Percentiles rank a stretch among this genome's conserved stretches.
Conservation (phyloP, 2,113 vertebrate species). For the Zingel zingel region DNA sequence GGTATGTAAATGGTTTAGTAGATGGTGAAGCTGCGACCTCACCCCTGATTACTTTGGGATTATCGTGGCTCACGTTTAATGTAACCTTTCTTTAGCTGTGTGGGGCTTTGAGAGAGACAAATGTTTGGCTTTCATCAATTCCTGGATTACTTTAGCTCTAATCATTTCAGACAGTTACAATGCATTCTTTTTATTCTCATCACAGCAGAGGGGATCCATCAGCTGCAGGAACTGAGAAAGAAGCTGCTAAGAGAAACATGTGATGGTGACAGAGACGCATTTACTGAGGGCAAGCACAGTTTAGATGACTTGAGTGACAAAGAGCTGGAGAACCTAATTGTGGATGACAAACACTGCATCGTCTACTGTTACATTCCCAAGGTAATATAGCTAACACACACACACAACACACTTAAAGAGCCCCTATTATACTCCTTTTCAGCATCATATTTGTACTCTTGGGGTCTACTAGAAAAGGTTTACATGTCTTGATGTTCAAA, state of each 20-base stretch:
- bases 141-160: background rate
- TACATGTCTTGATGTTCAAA: too few relatives aligned
- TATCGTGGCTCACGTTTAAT: background rate
- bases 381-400: constrained; percentile 19
- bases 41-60: constrained; percentile 18
- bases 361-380: constrained; percentile 67
- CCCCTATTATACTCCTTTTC: too few relatives aligned
- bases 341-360: constrained; percentile 44
- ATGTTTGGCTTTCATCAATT: background rate
- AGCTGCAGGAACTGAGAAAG: constrained; percentile 15
- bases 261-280: background rate
- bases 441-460: too few relatives aligned
- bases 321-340: constrained; percentile 13
- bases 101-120: background rate
- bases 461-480: too few relatives aligned
- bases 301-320: background rate
- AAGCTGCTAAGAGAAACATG: constrained; percentile 20
- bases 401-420: background rate
- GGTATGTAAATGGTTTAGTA: background rate
- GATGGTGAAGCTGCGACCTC: background rate
- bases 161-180: background rate
- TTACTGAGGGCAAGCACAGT: background rate
- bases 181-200: background rate
- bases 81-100: background rate
- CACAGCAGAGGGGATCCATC: background rate